Evolutionary conservation across 2,888 invertebrate genomes (phyloP).

Genomic region (Drosophila merina): DNA sequence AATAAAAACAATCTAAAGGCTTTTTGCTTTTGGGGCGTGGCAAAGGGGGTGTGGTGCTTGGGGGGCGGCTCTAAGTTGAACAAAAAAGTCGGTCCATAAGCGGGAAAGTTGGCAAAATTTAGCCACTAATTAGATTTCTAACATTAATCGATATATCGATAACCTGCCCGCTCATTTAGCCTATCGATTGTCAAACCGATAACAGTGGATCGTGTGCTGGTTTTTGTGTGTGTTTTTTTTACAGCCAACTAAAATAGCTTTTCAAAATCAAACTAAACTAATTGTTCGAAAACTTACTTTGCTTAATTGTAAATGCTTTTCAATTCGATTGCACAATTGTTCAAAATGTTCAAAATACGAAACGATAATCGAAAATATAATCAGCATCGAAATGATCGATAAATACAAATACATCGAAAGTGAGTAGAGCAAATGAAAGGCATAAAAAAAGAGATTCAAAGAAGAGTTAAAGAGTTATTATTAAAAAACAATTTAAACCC

Average conservation of each 20-base stretch:
- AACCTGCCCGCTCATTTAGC: conserved; percentile 12
- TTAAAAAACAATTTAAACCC: conserved; percentile 48
- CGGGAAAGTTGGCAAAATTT: conserved; percentile 4
- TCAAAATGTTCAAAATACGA: conserved; percentile 56
- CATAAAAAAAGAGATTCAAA: conserved; percentile 36
- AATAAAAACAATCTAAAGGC: conserved; percentile 40
- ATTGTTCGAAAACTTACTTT: conserved; percentile 67
- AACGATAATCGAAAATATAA: conserved; percentile 51
- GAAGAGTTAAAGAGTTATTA: conserved; percentile 49
- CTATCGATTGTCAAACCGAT: conserved; percentile 26
- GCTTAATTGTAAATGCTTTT: conserved; percentile 77
- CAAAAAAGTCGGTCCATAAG: not conserved
- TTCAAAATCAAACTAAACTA: conserved; percentile 36
- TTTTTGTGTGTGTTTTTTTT: conserved; percentile 6
- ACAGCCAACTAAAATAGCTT: conserved; percentile 60
- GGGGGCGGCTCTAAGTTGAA: conserved; percentile 13
- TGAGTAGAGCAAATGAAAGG: conserved; percentile 39
- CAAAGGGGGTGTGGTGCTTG: conserved; percentile 18
- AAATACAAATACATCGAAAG: conserved; percentile 2
- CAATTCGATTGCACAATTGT: conserved; percentile 48
- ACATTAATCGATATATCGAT: not conserved
- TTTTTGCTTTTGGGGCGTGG: conserved; percentile 6
- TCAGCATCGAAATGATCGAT: conserved; percentile 62
- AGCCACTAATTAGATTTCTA: not conserved
- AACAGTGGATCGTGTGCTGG: conserved; percentile 21